A percentile compares a stretch with the other conserved stretches of the same genome.
Evolutionary conservation across 2,888 invertebrate species (phyloP).

Genomic region (Acholoe squamosa): DNA sequence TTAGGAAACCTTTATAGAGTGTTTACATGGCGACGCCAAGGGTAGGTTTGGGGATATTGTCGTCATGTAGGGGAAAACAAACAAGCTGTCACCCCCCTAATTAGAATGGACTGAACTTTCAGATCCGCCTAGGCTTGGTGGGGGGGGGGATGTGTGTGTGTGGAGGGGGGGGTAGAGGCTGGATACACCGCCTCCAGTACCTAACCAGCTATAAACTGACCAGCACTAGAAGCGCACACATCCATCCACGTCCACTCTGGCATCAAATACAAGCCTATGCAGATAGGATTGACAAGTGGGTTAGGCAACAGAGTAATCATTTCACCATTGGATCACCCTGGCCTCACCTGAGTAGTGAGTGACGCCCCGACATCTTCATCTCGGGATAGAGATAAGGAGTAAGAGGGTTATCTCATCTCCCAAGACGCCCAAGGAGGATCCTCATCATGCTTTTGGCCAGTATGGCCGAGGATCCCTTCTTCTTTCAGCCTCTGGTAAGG

Average conservation of each 20-base stretch:
- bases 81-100: conserved; percentile 59
- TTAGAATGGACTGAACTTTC: conserved; percentile 53
- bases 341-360: no score
- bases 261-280: not conserved
- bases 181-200: not conserved
- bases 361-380: no score
- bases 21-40: conserved; percentile 30
- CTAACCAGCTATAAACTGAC: not conserved
- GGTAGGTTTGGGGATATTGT: not conserved
- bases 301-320: no score
- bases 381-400: no score
- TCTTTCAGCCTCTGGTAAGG: conserved; percentile 36
- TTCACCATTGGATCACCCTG: no score
- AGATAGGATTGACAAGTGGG: no score
- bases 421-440: not conserved
- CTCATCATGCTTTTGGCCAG: conserved; percentile 58
- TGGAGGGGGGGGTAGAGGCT: not conserved
- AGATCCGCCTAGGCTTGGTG: not conserved
- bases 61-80: conserved; percentile 43
- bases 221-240: not conserved
- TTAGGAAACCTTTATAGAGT: conserved; percentile 26
- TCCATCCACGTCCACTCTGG: not conserved
- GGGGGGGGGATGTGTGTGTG: not conserved
- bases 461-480: conserved; percentile 54
- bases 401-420: conserved; percentile 21